Percentiles rank a stretch among this genome's conserved stretches.
phyloP scores from a whole-genome alignment of 1,140 invertebrate species.

The Bemisia tabaci region DNA sequence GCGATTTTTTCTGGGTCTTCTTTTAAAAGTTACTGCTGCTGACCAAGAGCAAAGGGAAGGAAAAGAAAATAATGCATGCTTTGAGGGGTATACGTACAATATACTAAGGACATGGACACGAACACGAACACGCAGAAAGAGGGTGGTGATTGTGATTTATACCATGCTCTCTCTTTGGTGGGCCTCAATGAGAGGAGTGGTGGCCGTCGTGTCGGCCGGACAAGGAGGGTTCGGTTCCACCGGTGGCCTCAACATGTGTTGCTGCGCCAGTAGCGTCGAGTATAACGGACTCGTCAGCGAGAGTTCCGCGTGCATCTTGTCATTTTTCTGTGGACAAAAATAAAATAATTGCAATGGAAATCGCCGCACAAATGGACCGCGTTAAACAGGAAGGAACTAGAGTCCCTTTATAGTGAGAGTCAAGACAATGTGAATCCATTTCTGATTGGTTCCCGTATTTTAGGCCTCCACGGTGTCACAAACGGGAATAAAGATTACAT shows the following conservation, averaged over 20 bases:
- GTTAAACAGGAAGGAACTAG: too few relatives aligned
- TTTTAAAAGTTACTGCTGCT: too few relatives aligned
- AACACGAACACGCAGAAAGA: not conserved
- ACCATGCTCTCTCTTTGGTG: not conserved
- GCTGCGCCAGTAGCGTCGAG: not conserved
- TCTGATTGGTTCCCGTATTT: too few relatives aligned
- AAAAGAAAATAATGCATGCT: too few relatives aligned
- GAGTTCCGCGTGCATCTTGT: not conserved
- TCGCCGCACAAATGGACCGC: too few relatives aligned
- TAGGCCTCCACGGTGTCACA: too few relatives aligned
- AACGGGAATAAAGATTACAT: too few relatives aligned
- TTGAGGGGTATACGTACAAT: not conserved
- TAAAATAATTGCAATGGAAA: too few relatives aligned
- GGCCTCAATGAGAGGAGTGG: not conserved
- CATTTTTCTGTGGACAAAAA: not conserved
- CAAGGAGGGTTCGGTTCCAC: not conserved
- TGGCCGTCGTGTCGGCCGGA: not conserved
- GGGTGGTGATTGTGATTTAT: not conserved
- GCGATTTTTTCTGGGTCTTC: too few relatives aligned
- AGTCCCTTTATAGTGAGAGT: too few relatives aligned
- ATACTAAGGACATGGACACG: not conserved
- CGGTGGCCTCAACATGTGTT: not conserved
- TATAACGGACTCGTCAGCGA: not conserved
- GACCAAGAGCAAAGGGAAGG: too few relatives aligned
- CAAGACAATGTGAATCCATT: too few relatives aligned